phyloP scores from a whole-genome alignment of 2,113 vertebrate species.

The Jaculus jaculus region DNA sequence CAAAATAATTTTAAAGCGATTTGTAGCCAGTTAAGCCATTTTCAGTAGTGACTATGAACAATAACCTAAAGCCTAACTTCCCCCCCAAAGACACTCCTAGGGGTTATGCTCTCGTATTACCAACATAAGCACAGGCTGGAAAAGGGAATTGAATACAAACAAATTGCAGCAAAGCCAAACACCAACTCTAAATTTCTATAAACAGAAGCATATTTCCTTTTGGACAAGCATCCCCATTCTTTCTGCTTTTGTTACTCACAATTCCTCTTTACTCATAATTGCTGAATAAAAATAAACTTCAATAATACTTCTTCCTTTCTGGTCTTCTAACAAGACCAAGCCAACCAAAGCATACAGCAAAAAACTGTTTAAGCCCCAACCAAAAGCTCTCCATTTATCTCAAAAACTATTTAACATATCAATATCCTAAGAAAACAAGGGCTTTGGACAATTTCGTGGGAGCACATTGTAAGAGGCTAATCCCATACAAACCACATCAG shows the following conservation, averaged over 20 bases:
- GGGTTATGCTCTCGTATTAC: conserved; percentile 28
- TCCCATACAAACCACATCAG: conserved; percentile 45
- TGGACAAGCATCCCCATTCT: conserved; percentile 25
- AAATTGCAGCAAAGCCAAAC: conserved; percentile 58
- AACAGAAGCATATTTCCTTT: conserved; percentile 43
- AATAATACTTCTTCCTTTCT: not conserved
- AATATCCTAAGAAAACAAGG: conserved; percentile 49
- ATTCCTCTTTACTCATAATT: conserved; percentile 52
- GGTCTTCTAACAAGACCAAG: conserved; percentile 50
- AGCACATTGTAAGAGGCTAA: not conserved
- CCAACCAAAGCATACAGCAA: conserved; percentile 30
- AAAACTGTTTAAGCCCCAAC: conserved; percentile 50
- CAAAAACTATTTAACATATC: conserved; percentile 25
- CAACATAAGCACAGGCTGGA: conserved; percentile 34
- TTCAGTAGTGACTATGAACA: conserved; percentile 37
- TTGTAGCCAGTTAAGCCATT: conserved; percentile 22
- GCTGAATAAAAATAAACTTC: conserved; percentile 53
- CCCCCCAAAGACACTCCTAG: conserved; percentile 23
- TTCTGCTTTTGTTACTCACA: conserved; percentile 47
- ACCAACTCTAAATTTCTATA: conserved; percentile 39
- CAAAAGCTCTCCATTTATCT: conserved; percentile 56
- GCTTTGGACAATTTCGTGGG: conserved; percentile 44
- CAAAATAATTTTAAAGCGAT: conserved; percentile 48
- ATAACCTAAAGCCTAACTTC: conserved; percentile 37
- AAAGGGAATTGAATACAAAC: conserved; percentile 49